Evolutionary conservation across 2,797 vertebrate genomes (phyloP), one percentile per base, ranked within the genome.

Genomic region (Sylvilagus floridanus): DNA sequence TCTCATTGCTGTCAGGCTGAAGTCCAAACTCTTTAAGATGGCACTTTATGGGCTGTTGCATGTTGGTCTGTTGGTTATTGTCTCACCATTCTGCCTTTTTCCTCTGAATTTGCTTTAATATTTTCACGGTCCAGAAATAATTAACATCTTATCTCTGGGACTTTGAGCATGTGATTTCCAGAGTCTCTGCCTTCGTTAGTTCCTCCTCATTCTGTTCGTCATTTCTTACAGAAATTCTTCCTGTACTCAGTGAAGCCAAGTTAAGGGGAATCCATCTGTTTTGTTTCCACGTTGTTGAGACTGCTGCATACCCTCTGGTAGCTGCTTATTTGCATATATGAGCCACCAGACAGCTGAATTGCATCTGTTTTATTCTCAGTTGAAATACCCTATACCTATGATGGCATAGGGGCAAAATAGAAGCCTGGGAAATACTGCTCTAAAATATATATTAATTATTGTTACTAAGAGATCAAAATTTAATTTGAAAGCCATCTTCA

Each of bases 391-490:
- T 83, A 54, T 13, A 72, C 24, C 12, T 75, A 37, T 60, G 2
- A 16, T 47, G 30, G 1, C 47, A 4, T 16, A 57, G 68, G 26
- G 68, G 73, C 32, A 68, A 75, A 90, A 57, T 69, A 30, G n/a
- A 88, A 63, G 84, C 68, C 84, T 89, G 73, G 75, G 52, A 81
- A 90, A 76, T 94, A 9, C 66, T 73, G 17, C 26, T 89, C 16
- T 83, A 57, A 69, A 88, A 22, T 94, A 4, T 42, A 16, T 30
- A 28, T 28, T 68, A 32, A 68, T 75, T 52, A 79, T 47, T 82
- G 62, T 75, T 81, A 35, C 68, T 86, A 77, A 54, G 54, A 91
- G 32, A 37, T 52, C 32, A 68, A 30, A 88, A 88, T 75, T 91
- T 88, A 69, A 71, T 81, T 69, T 32, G 68, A 91, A 95, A 84